Evolutionary conservation across 2,888 invertebrate genomes (phyloP).

Genomic region (Cremastinae sp.): DNA sequence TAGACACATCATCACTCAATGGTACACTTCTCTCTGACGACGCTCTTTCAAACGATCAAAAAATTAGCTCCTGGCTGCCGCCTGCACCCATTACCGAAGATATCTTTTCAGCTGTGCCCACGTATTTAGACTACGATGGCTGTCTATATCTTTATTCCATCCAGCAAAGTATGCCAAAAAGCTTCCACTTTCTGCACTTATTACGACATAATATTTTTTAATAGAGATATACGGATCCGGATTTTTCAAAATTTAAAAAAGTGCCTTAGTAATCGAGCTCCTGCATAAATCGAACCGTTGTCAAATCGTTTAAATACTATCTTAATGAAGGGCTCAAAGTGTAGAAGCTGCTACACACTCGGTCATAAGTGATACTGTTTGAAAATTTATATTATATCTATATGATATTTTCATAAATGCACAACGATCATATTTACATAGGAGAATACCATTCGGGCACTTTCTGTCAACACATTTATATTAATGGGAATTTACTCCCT

Average conservation of each 20-base stretch:
- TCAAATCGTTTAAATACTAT: too few relatives aligned
- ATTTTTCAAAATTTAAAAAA: too few relatives aligned
- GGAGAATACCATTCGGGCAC: not conserved
- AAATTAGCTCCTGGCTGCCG: constrained; percentile 83
- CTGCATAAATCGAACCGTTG: too few relatives aligned
- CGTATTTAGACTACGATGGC: constrained; percentile 83
- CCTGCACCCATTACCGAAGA: constrained; percentile 81
- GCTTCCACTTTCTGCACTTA: not conserved
- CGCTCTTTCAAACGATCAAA: constrained; percentile 9
- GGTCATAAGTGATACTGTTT: too few relatives aligned
- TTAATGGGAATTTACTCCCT: constrained; percentile 5
- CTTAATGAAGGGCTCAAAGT: too few relatives aligned
- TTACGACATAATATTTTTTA: not conserved
- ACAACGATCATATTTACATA: too few relatives aligned
- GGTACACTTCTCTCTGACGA: not conserved
- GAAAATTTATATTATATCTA: too few relatives aligned
- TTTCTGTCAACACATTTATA: not conserved
- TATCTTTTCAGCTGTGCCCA: constrained; percentile 84
- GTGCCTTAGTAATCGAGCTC: too few relatives aligned
- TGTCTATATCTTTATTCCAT: constrained; percentile 79
- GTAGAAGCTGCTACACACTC: too few relatives aligned
- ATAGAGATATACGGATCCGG: too few relatives aligned
- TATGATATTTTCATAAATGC: too few relatives aligned
- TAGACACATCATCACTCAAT: constrained; percentile 1
- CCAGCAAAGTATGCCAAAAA: constrained; percentile 62